Base-by-base conservation (phyloP, 2,888 invertebrate genomes). In the Drosophila longiperda region DNA sequence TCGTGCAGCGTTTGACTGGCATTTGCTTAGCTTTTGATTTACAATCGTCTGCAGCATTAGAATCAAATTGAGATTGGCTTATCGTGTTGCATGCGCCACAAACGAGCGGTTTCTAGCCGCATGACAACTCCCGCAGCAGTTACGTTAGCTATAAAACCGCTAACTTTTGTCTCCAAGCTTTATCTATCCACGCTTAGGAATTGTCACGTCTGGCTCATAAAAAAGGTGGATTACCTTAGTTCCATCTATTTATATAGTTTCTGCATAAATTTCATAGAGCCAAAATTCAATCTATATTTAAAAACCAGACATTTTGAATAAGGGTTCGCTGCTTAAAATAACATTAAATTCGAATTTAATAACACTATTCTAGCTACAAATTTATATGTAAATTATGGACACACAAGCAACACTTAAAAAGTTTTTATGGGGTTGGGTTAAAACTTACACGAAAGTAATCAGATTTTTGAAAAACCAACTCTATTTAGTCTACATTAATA, bases 41-140 rank as follows among this genome's bases (percentile, higher is more conserved):
- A 81, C 74, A 77, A 82, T 73, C 75, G 73, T 82, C 75, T 67
- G 50, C 75, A 65, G 88, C 83, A 83, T 90, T 86, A 83, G 84
- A 88, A 83, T 77, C 82, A 89, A 89, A 87, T 87, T 80, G 80
- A 86, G 89, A 87, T 87, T 87, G 87, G 89, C 90, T 87, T 89
- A 90, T 87, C 90, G 87, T 80, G 89, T 83, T 87, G 87, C 74
- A 69, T 17, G 78, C 62, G 76, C 89, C 79, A 81, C 74, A 63
- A 89, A 82, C 69, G 66, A 79, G 83, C 65, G 76, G 85, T 76
- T 89, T 82, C 55, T 54, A 58, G 66, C 54, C 61, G 54, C 49
- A 72, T 26, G 45, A 48, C 38, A 38, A 11, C 34, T 49, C 1
- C 33, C n/a, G 15, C 50, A 15, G 15, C 1, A 23, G 17, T 8